These are phyloP conservation scores for Rachycentron canadum DNA, from an alignment of 2,797 vertebrate genomes.

Conservation along the genomic window DNA sequence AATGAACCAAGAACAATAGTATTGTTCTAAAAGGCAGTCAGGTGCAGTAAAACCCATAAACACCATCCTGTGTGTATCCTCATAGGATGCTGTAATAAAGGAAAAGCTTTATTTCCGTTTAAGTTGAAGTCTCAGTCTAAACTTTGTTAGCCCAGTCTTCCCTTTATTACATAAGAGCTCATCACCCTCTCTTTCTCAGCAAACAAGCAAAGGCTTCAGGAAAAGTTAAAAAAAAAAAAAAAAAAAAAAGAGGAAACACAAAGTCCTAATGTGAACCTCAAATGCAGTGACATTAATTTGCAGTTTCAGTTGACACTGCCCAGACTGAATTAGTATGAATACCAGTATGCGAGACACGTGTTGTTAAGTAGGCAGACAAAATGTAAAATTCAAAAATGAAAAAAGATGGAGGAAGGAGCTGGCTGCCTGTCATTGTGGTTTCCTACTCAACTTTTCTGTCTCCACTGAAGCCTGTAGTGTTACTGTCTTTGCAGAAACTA, in stretches of 20 bases:
- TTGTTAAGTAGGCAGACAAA: constrained; percentile 23
- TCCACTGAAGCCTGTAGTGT: constrained; percentile 21
- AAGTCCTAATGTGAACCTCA: constrained; percentile 18
- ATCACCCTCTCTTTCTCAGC: constrained; percentile 11
- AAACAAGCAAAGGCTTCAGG: constrained; percentile 8
- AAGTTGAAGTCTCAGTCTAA: neutral
- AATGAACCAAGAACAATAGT: neutral
- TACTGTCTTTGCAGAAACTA: constrained; percentile 1
- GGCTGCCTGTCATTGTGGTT: constrained; percentile 43
- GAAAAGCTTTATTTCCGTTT: neutral
- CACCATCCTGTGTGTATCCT: neutral
- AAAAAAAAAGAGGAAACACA: constrained; percentile 29
- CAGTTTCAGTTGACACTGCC: neutral
- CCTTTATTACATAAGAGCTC: constrained; percentile 26
- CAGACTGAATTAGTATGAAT: constrained; percentile 11
- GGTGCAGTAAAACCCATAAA: constrained; percentile 1
- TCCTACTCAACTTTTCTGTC: constrained; percentile 39
- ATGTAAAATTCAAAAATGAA: constrained; percentile 12
- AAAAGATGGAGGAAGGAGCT: constrained; percentile 7
- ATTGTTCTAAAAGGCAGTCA: neutral
- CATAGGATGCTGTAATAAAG: constrained; percentile 6
- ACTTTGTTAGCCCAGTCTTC: constrained; percentile 19
- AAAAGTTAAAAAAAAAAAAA: constrained; percentile 6
- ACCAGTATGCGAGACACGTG: neutral
- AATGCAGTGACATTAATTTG: constrained; percentile 15